Percentiles rank a stretch among this genome's conserved stretches.
These are phyloP conservation scores for Ploceus nigricollis DNA, from an alignment of 2,113 vertebrate genomes.

Conservation along the genomic window DNA sequence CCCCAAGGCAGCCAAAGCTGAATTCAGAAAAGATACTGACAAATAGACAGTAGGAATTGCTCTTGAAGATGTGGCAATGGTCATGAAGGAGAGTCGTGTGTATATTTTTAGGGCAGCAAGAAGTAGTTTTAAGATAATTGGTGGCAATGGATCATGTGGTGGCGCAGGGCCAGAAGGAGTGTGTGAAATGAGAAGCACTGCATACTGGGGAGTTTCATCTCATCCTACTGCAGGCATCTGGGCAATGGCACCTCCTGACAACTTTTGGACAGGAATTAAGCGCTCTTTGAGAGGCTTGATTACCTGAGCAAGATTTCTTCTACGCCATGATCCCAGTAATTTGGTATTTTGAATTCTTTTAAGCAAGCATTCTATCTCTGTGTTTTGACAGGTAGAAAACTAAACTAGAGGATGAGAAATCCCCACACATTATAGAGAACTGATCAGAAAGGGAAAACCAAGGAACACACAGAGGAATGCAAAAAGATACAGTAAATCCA, in stretches of 20 bases:
- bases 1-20: neutral
- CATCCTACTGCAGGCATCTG: neutral
- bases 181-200: neutral
- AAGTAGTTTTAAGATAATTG: neutral
- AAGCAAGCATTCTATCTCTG: neutral
- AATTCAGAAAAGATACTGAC: neutral
- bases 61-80: neutral
- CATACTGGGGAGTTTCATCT: neutral
- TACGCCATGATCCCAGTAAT: neutral
- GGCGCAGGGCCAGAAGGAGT: neutral
- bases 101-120: neutral
- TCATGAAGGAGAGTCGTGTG: neutral
- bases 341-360: neutral
- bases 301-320: neutral
- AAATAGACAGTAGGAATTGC: neutral
- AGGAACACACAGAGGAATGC: neutral
- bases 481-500: neutral
- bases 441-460: neutral
- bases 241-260: neutral
- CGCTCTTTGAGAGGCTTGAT: neutral
- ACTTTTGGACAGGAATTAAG: accelerated
- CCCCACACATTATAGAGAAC: accelerated
- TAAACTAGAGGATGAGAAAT: neutral
- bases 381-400: neutral
- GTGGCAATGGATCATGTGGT: neutral